Conservation (phyloP, 2,888 invertebrate species). For the Drosophila atroscutellata region DNA sequence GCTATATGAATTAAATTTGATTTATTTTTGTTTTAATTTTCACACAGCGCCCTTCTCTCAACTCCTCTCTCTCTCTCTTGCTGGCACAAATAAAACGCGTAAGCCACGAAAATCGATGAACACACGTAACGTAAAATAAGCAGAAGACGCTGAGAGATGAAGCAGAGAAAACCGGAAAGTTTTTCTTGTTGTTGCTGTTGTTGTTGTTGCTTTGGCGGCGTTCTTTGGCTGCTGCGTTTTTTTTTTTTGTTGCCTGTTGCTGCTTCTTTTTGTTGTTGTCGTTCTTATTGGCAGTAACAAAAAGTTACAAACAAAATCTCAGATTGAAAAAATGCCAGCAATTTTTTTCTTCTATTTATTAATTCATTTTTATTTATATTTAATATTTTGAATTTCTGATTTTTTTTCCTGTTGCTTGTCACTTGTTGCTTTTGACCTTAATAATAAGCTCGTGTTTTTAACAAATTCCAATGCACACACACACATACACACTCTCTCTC, state of each 20-base stretch:
- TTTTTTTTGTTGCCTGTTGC: slow-evolving; percentile 15
- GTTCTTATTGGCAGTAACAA: slow-evolving; percentile 37
- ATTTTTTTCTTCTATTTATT: slow-evolving; percentile 14
- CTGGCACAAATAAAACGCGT: slow-evolving; percentile 56
- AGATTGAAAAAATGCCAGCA: slow-evolving; percentile 36
- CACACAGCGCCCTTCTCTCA: slow-evolving; percentile 44
- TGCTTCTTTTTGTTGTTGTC: slow-evolving; percentile 16
- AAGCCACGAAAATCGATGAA: slow-evolving; percentile 72
- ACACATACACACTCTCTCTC: slow-evolving; percentile 26
- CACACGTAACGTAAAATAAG: slow-evolving; percentile 58
- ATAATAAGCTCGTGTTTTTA: slow-evolving; percentile 62
- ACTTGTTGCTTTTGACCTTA: slow-evolving; percentile 76
- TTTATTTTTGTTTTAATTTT: slow-evolving; percentile 55
- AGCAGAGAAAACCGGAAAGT: slow-evolving; percentile 75
- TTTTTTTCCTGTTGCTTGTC: slow-evolving; percentile 47
- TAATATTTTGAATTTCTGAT: slow-evolving; percentile 59
- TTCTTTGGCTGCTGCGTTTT: slow-evolving; percentile 46
- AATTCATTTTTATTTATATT: slow-evolving; percentile 29
- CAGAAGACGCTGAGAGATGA: slow-evolving; percentile 42
- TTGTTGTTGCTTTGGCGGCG: slow-evolving; percentile 46
- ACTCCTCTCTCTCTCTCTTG: slow-evolving; percentile 25
- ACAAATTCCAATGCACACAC: slow-evolving; percentile 72
- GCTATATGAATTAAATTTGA: slow-evolving; percentile 56
- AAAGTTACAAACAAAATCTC: slow-evolving; percentile 29
- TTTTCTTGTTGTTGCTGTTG: slow-evolving; percentile 65